Evolutionary conservation across 2,113 vertebrate genomes (phyloP), one percentile per base, ranked within the genome.

Genomic region (Vimba vimba): DNA sequence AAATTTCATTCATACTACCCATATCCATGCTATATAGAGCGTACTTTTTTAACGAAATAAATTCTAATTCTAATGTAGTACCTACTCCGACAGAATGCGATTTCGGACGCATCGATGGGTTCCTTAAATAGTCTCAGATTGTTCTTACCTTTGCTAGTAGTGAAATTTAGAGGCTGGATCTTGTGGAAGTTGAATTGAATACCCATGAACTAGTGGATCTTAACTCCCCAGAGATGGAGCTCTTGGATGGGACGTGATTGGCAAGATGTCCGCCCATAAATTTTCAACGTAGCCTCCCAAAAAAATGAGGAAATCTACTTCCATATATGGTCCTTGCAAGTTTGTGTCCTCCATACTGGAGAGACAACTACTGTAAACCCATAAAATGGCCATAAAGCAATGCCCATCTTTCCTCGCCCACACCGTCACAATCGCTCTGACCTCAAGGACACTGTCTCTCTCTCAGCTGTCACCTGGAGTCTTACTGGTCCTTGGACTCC

Each of bases 371-470:
- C 4, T 0, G 11, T 43, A 60, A 62, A 79, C 57, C 39, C 23
- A 66, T 64, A 80, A 64, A 62, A 79, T 0, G 1, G 9, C 7
- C n/a, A 80, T 64, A 47, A 47, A 66, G n/a, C n/a, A n/a, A 17
- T 64, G 59, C 3, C 66, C 25, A 52, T 73, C 52, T 76, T 62
- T 77, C 25, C 55, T 33, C n/a, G 25, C 9, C 75, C 75, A 55
- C 75, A 21, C 17, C 1, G 27, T 17, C 43, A 50, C 73, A 75
- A 75, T 50, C 3, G 4, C 62, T 43, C 30, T 81, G 59, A 81
- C 45, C 80, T 69, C 80, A 69, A n/a, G 85, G 33, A 59, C 77
- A 60, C 47, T n/a, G 17, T 52, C 64, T 36, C 62, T 68, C 15
- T 52, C 64, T 39, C 64, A 19, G 60, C 30, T 10, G 9, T 25